Base-by-base conservation (phyloP, 2,113 vertebrate species). In the Xiphophorus hellerii region DNA sequence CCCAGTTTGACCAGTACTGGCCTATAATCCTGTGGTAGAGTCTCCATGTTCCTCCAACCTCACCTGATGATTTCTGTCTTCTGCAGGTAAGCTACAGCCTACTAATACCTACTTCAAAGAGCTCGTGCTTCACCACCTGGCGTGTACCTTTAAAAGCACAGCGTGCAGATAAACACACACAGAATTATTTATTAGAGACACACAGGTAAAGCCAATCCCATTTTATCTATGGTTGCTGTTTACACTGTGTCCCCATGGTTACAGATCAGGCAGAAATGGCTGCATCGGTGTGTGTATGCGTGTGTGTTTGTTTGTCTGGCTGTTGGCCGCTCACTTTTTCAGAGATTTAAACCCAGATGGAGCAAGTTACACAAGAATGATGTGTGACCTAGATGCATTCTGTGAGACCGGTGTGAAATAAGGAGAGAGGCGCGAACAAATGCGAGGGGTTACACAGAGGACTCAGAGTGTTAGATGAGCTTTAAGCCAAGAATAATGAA, bases 351-450 rank as follows among this genome's bases (percentile, higher is more conserved):
- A 79, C 76, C 71, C 84, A 87, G 89, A 92, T 87, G 87, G 87
- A 48, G 35, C 51, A 61, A 85, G 73, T 86, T 84, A 76, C 84
- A 83, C 76, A 81, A 89, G 80, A 84, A 58, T 74, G 76, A 86
- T 84, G 73, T 78, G 80, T 84, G 88, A 92, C 90, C 91, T 90
- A 88, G 75, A 88, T 90, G 77, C 80, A 73, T 85, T 68, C 67
- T 80, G 83, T 67, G 78, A 42, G 82, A 84, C 83, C n/a, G n/a
- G 68, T 78, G 81, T 70, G 77, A 87, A 87, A 83, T 64, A 79
- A 35, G 61, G 39, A 76, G 60, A 86, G 22, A 62, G 27, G 39
- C 73, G 74, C 13, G 58, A 88, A 75, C 33, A 86, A 61, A 73
- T 51, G 66, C 66, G 48, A 35, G 51, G 48, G 62, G 62, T 62